Evolutionary conservation across 2,113 vertebrate genomes (phyloP), one percentile per base, ranked within the genome.

Genomic region (Xenus cinereus): DNA sequence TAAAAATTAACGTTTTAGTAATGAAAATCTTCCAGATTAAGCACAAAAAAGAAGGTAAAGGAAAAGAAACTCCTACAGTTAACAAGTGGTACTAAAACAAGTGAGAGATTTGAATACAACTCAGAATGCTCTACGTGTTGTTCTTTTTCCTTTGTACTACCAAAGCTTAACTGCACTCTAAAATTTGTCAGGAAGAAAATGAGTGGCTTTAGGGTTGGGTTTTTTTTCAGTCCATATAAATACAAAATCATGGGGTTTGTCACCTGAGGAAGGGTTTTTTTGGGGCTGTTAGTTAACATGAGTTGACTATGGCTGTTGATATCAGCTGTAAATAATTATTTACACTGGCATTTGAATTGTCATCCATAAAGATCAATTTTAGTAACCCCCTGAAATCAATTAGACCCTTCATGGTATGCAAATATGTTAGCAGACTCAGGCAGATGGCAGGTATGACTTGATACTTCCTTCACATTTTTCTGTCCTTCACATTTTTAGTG

Each of bases 11-110:
- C 92, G 53, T 84, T 97, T 97, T 91, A 81, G 80, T 96, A 94
- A 98, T 92, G 94, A 96, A 97, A 97, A 93, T 86, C 89, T 95
- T 95, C 93, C 57, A 83, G 85, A 94, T 98, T 84, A 89, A 90
- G 77, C 53, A 50, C 85, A 92, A 91, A 93, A 84, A 87, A 82
- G 74, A 87, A 21, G 39, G 68, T 22, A 64, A 78, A 90, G 72
- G 51, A 50, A 69, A 66, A 87, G 46, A 39, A 95, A 91, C 53
- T 95, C 95, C 95, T 81, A 39, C 66, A 96, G 86, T 93, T 97
- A 98, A 95, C 67, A 84, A 90, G 83, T 77, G n/a, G 26, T 62
- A 48, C 79, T 94, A 50, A 93, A 87, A 84, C 51, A 89, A 96
- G 67, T 59, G 75, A 94, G 90, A 88, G 54, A 77, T 74, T 54